Conservation (phyloP, 2,888 invertebrate species). For the Drosophila emarginata region DNA sequence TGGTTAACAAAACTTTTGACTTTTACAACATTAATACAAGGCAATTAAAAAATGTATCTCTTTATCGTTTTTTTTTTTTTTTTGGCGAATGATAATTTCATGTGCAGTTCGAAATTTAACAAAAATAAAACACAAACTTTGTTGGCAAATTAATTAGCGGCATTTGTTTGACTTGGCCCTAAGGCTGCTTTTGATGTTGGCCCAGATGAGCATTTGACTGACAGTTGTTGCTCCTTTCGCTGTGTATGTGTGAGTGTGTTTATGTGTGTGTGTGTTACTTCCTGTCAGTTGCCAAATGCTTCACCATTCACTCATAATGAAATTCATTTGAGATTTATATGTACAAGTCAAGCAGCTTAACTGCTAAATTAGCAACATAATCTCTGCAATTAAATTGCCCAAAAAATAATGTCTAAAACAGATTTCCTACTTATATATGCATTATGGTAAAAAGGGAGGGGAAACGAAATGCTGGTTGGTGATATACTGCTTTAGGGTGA, state of each 20-base stretch:
- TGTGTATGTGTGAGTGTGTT: background rate
- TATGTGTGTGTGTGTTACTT: background rate
- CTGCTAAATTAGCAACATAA: constrained; percentile 3
- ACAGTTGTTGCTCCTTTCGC: background rate
- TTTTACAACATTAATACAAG: background rate
- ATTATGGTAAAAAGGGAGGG: background rate
- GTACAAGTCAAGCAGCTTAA: constrained; percentile 1
- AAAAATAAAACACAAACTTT: background rate
- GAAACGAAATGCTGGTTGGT: background rate
- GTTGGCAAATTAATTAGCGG: constrained; percentile 5
- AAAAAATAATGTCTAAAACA: constrained; percentile 8
- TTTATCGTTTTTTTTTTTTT: background rate
- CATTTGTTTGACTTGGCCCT: background rate
- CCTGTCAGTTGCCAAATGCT: constrained; percentile 3
- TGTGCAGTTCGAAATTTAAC: background rate
- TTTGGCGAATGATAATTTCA: background rate
- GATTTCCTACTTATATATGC: constrained; percentile 5
- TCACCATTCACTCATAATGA: background rate
- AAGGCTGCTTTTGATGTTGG: background rate
- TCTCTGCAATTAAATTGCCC: constrained; percentile 9
- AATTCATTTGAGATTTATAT: background rate
- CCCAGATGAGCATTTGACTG: background rate
- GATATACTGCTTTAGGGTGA: background rate
- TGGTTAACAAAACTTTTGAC: background rate
- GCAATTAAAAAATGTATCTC: background rate